Evolutionary conservation across 2,888 invertebrate genomes (phyloP), one percentile per base, ranked within the genome.

Genomic region (Standfussiana lucernea): DNA sequence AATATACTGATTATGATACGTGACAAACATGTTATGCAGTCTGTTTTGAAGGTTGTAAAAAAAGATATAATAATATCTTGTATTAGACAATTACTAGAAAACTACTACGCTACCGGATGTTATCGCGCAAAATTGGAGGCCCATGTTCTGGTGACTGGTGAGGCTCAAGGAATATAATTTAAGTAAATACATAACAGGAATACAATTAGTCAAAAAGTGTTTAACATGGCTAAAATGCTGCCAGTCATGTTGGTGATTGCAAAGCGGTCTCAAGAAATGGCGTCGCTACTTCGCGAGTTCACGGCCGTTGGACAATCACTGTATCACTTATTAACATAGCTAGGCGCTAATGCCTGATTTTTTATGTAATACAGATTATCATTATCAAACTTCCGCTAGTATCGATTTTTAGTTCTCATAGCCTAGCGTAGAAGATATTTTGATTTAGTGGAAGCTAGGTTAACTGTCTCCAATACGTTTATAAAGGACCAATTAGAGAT

Each of bases 221-320:
- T 74, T 42, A 28, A 78, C 28, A 37, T 42, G 13, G 18, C 15
- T 77, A 15, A 18, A 81, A 72, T 80, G 65, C 59, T 84, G 73
- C 80, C 72, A 68, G 69, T 84, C 71, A 79, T 53, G 79, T 79
- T 77, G 18, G 65, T 28, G 66, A 59, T 71, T 84, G 66, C 62
- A 28, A 80, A 72, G 50, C 68, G 28, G 80, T 72, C 45, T 61
- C 59, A 21, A 65, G 65, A 59, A 65, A 75, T 78, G 64, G 82
- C 64, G 78, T 75, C 53, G 62, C 13, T 42, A 35, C 80, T 67
- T 59, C 40, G 28, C 45, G 61, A 69, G 81, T 82, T 82, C 81
- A 82, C 47, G 81, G 85, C 59, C 73, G 73, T 66, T 61, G 59
- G 15, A 56, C 84, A 69, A 79, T 65, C 68, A 72, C 84, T 84